Evolutionary conservation across 2,888 invertebrate species (phyloP).

Genomic region (Ceratothoa steindachneri): DNA sequence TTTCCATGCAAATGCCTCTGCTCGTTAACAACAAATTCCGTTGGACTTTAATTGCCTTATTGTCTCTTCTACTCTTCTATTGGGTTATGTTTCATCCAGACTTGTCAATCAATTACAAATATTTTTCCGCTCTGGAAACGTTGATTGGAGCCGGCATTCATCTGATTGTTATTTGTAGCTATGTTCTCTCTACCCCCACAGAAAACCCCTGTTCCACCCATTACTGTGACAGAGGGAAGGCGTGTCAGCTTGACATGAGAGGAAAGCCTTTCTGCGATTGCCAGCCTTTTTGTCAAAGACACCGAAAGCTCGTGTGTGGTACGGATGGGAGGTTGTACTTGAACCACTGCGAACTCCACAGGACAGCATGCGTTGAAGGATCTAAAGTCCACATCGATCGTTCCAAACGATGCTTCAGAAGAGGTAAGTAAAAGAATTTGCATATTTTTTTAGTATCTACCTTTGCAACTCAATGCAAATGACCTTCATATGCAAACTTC

Average conservation of each 20-base stretch:
- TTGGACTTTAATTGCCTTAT: too few species aligned
- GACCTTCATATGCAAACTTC: background rate
- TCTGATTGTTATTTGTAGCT: too few species aligned
- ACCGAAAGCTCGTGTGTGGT: constrained; percentile 63
- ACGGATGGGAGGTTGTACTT: constrained; percentile 65
- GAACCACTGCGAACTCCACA: constrained; percentile 66
- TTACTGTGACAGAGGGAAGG: constrained; percentile 43
- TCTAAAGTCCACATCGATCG: constrained; percentile 54
- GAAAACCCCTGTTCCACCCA: constrained; percentile 38
- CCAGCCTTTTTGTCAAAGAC: constrained; percentile 39
- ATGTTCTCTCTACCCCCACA: too few species aligned
- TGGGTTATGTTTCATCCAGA: too few species aligned
- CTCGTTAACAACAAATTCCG: too few species aligned
- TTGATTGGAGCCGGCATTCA: too few species aligned
- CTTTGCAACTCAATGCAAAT: background rate
- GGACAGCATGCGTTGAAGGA: constrained; percentile 61
- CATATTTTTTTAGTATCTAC: background rate
- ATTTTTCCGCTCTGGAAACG: too few species aligned
- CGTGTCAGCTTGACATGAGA: constrained; percentile 29
- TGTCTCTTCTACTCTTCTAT: too few species aligned
- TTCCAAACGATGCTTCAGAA: constrained; percentile 31
- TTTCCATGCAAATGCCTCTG: too few species aligned
- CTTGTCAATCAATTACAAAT: too few species aligned
- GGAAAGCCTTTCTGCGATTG: constrained; percentile 34
- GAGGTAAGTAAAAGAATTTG: constrained; percentile 21